A percentile compares a stretch with the other conserved stretches of the same genome.
Conservation (phyloP, 35 echinoderm and acorn worm genomes). For the Diadema setosum region DNA sequence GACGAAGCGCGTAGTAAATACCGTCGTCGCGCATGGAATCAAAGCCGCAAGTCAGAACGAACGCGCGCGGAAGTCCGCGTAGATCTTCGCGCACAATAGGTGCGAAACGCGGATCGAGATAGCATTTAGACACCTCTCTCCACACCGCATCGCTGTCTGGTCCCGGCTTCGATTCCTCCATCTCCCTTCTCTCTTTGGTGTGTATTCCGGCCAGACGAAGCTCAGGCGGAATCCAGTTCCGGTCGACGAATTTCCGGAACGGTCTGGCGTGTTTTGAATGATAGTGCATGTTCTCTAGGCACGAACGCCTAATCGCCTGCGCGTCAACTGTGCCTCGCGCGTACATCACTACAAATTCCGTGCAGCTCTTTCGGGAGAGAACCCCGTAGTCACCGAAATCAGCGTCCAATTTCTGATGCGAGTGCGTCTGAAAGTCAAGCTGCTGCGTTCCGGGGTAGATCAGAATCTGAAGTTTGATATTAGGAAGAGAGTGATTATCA, state of each 20-base stretch:
- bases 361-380: background rate
- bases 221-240: too few relatives aligned
- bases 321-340: background rate
- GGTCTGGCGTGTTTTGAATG: conserved; percentile 5
- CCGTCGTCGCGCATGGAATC: conserved; percentile 76
- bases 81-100: conserved; percentile 45
- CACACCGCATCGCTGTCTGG: background rate
- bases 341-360: background rate
- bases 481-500: conserved; percentile 8
- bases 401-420: conserved; percentile 5
- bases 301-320: background rate
- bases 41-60: conserved; percentile 56
- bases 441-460: conserved; percentile 34
- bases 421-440: conserved; percentile 17
- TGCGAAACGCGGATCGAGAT: conserved; percentile 16
- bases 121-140: background rate
- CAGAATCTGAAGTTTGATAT: conserved; percentile 43
- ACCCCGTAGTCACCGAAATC: conserved; percentile 1
- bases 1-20: conserved; percentile 34
- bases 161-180: background rate
- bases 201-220: too few relatives aligned
- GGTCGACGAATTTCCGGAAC: background rate
- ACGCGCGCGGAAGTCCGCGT: conserved; percentile 50
- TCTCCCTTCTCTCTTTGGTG: background rate
- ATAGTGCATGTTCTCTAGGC: background rate